Evolutionary conservation across 2,797 vertebrate genomes (phyloP), one percentile per base, ranked within the genome.

Genomic region (Betta splendens): DNA sequence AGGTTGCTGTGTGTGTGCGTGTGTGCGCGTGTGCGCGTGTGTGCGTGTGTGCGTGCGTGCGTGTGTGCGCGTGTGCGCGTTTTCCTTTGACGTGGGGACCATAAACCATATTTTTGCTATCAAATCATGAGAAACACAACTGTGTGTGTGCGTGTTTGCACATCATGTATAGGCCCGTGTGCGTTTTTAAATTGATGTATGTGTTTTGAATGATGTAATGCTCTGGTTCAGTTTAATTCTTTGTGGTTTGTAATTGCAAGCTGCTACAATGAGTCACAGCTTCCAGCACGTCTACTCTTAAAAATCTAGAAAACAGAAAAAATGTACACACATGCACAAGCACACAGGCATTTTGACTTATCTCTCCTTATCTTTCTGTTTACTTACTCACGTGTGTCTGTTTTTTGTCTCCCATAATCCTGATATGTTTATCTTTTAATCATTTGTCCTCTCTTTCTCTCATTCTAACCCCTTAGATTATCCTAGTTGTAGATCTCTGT

Each of bases 201-300:
- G 28, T 47, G 28, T 62, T 48, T 60, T 62, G 40, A 36, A 36
- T 53, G 47, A 40, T 56, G 22, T 4, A 12, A 56, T 31, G 44
- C 49, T 61, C 49, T 72, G 68, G 74, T 77, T 87, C 77, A 75
- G 50, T 70, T 83, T 81, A 71, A 85, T 73, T 84, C 33, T 18
- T 48, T 48, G 70, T 80, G 86, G 87, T 91, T 89, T 88, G 84
- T 77, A 86, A 65, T 22, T 46, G 62, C 48, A 39, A 63, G 54
- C 49, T 75, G 39, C 49, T 79, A 61, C 63, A 69, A 71, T 91
- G 91, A 91, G 75, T 93, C 90, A 92, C 71, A 86, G 68, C 79
- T 87, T 90, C 88, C 87, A 88, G 61, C 59, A 68, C 66, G 35
- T 42, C 35, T 25, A 21, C 36, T 45, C 40, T 59, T 37, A 5